These are phyloP conservation scores for Spinibarbus caldwelli DNA, from an alignment of 2,797 vertebrate species.

Conservation along the genomic window DNA sequence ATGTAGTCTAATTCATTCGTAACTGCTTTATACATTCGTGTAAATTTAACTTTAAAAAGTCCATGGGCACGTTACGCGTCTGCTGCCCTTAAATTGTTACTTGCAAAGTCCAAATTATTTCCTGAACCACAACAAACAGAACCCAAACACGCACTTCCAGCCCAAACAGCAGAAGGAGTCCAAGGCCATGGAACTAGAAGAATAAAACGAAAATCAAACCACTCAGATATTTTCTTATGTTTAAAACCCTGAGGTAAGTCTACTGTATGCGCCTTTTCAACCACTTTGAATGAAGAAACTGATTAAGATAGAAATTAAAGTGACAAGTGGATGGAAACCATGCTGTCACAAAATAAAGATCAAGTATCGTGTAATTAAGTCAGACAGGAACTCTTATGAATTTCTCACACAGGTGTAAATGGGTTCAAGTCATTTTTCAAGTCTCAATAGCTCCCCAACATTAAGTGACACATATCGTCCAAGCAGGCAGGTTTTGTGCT, in stretches of 20 bases:
- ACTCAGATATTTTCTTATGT: background rate
- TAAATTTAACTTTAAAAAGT: background rate
- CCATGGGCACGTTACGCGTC: background rate
- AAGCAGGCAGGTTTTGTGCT: background rate
- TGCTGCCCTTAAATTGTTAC: background rate
- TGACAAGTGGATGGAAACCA: background rate
- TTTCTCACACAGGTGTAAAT: slow-evolving; percentile 4
- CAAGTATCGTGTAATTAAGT: background rate
- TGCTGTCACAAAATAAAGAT: background rate
- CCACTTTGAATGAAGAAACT: background rate
- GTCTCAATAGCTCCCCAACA: background rate
- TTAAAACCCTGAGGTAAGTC: background rate
- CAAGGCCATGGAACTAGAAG: background rate
- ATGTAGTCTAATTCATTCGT: background rate
- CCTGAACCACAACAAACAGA: slow-evolving; percentile 2
- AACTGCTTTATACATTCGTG: background rate
- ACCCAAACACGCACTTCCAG: slow-evolving; percentile 17
- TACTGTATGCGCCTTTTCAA: background rate
- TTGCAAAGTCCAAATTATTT: background rate
- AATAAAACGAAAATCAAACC: background rate
- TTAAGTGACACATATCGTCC: background rate
- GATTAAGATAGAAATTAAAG: background rate
- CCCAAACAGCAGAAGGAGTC: slow-evolving; percentile 3
- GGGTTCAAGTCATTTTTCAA: background rate
- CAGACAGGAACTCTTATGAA: background rate